Evolutionary conservation across 2,797 vertebrate species (phyloP).

Genomic region (Gymnocypris eckloni): DNA sequence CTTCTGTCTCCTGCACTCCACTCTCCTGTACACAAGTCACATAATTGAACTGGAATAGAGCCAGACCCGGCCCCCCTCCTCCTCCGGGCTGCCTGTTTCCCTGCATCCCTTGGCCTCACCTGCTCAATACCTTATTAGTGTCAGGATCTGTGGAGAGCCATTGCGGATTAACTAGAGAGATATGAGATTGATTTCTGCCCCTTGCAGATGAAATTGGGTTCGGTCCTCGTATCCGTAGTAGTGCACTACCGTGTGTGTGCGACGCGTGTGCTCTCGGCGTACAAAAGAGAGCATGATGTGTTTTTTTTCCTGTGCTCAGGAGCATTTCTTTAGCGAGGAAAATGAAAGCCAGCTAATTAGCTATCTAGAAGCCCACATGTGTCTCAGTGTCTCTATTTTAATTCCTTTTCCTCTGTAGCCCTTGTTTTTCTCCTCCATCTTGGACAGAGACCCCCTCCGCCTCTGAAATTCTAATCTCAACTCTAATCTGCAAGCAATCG

Average conservation of each 20-base stretch:
- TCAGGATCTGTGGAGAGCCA: conserved; percentile 94
- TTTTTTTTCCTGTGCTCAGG: conserved; percentile 60
- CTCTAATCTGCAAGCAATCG: conserved; percentile 73
- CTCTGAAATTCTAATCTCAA: conserved; percentile 67
- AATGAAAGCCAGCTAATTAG: conserved; percentile 78
- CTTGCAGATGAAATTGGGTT: conserved; percentile 80
- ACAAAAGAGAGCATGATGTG: conserved; percentile 55
- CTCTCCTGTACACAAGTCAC: conserved; percentile 85
- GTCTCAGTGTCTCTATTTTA: conserved; percentile 70
- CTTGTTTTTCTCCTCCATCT: background rate
- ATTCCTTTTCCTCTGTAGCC: conserved; percentile 66
- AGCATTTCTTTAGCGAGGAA: conserved; percentile 67
- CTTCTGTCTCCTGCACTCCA: conserved; percentile 66
- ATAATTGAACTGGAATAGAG: conserved; percentile 89
- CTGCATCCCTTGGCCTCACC: conserved; percentile 87
- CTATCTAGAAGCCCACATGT: conserved; percentile 82
- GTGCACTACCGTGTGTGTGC: conserved; percentile 56
- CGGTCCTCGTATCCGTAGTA: conserved; percentile 66
- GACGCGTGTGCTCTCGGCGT: conserved; percentile 59
- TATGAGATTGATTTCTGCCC: conserved; percentile 98
- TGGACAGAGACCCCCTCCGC: background rate
- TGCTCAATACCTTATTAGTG: conserved; percentile 99
- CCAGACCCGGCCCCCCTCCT: conserved; percentile 73
- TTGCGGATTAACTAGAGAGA: conserved; percentile 97
- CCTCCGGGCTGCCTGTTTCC: conserved; percentile 70